Conservation (phyloP, 2,797 vertebrate species). For the Neosilurus mollespiculum region DNA sequence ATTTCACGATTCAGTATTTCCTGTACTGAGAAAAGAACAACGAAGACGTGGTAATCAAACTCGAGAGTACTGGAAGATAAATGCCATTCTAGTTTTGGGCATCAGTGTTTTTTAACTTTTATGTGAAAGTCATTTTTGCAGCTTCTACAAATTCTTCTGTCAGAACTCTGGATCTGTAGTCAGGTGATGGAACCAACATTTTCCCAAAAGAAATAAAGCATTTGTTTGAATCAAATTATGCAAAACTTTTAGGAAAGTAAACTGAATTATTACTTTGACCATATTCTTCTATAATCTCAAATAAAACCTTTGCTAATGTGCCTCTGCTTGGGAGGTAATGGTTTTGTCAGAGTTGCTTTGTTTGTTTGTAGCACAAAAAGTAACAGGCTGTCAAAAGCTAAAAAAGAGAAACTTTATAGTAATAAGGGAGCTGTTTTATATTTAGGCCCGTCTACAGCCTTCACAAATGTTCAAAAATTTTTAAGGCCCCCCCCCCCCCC, state of each 20-base stretch:
- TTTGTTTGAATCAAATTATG: not conserved
- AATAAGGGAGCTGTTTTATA: no score
- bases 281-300: no score
- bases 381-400: no score
- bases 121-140: not conserved
- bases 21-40: not conserved
- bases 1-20: not conserved
- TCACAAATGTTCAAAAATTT: no score
- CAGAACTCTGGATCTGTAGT: not conserved
- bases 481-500: no score
- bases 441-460: no score
- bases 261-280: not conserved
- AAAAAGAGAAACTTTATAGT: no score
- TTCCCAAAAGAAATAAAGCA: no score
- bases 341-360: no score
- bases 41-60: not conserved
- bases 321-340: no score
- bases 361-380: no score
- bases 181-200: not conserved
- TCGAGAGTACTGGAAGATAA: not conserved
- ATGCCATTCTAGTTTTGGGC: not conserved
- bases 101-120: not conserved
- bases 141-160: not conserved
- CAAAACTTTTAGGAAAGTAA: not conserved
- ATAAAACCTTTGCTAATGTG: no score